Conservation (phyloP, 2,113 vertebrate genomes). For the Pipra filicauda region DNA sequence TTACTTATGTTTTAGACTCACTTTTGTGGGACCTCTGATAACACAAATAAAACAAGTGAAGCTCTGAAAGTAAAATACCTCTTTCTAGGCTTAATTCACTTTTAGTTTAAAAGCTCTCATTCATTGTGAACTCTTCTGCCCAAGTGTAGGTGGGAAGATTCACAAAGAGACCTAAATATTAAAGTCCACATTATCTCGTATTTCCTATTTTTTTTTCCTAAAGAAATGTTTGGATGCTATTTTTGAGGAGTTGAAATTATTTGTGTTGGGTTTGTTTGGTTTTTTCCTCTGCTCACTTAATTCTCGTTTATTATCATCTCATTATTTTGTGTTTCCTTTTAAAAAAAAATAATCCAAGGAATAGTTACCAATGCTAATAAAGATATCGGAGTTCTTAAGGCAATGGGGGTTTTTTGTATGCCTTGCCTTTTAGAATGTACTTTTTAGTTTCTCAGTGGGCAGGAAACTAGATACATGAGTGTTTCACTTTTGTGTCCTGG, state of each 20-base stretch:
- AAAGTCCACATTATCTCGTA: background rate
- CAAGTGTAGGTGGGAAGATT: background rate
- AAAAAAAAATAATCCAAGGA: background rate
- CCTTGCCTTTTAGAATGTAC: background rate
- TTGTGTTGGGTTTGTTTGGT: accelerated
- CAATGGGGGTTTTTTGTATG: background rate
- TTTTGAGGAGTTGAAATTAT: background rate
- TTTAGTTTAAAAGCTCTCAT: background rate
- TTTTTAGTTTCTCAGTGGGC: background rate
- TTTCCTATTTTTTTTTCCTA: background rate
- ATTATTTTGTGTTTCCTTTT: background rate
- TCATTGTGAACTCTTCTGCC: background rate
- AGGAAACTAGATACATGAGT: background rate
- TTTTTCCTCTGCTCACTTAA: background rate
- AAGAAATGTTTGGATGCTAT: background rate
- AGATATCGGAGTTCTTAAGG: background rate
- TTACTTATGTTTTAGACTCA: accelerated
- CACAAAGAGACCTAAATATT: background rate
- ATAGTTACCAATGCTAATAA: background rate
- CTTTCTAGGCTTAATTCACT: background rate
- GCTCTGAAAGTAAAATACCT: background rate
- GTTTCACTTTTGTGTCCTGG: background rate
- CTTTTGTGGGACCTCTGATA: background rate
- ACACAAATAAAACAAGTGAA: background rate
- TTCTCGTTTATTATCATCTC: background rate